Conservation (phyloP, 2,113 vertebrate species). For the Ranitomeya imitator region DNA sequence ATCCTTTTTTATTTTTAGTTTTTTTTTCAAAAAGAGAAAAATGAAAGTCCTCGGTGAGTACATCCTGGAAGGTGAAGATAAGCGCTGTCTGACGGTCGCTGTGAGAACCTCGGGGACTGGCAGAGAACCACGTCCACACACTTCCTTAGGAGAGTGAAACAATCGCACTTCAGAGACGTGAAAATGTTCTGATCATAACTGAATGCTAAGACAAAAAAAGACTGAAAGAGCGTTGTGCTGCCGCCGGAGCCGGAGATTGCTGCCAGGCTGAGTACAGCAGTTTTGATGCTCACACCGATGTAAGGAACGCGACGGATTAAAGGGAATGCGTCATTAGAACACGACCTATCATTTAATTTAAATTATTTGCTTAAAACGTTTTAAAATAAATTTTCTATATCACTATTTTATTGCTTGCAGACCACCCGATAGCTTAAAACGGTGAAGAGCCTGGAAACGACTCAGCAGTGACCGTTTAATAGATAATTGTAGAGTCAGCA, state of each 20-base stretch:
- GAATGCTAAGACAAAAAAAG: not conserved
- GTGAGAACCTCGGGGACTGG: not conserved
- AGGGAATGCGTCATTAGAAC: no score
- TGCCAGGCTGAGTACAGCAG: not conserved
- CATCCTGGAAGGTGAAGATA: constrained; percentile 22
- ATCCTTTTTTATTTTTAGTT: not conserved
- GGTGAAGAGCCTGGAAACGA: no score
- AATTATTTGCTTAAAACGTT: no score
- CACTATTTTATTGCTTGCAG: no score
- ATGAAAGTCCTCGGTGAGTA: not conserved
- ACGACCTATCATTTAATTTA: no score
- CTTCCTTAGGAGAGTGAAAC: constrained; percentile 4
- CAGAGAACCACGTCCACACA: not conserved
- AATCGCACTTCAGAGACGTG: constrained; percentile 15
- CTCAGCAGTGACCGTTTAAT: no score
- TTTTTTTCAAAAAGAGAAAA: not conserved
- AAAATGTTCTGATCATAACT: not conserved
- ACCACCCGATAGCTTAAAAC: no score
- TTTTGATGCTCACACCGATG: not conserved
- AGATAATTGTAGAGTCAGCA: no score
- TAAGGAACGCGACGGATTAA: no score
- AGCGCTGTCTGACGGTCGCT: not conserved
- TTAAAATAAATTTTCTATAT: no score
- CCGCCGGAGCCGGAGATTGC: not conserved
- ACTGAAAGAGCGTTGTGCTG: not conserved